Evolutionary conservation across 2,888 invertebrate species (phyloP), one percentile per base, ranked within the genome.

Genomic region (Allygus modestus): DNA sequence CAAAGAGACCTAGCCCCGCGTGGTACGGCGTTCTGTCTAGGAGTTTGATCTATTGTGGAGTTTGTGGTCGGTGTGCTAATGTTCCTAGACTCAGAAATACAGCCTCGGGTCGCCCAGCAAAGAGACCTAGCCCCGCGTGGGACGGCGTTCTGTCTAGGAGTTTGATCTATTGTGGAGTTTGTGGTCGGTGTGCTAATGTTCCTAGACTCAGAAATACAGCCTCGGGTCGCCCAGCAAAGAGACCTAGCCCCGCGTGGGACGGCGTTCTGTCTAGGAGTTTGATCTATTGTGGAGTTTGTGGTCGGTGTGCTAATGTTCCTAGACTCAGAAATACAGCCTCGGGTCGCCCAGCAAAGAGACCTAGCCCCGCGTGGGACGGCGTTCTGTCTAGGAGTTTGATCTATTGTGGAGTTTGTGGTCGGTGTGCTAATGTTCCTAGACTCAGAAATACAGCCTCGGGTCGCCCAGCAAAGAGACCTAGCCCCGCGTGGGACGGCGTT

Each of bases 51-150:
- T 41, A 41, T 41, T 41, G 41, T 71, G 65, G 4, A 31, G 12
- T 28, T 65, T 65, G 65, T 65, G 65, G n/a, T 12, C 28, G 28
- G 28, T 65, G 58, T 51, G 51, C 51, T 51, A 51, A 51, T 51
- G 51, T 51, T 51, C 37, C 37, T 37, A 37, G 37, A 37, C 37
- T 37, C 37, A 7, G 9, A 9, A 37, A 37, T 9, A 9, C 37
- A 37, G 37, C 5, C n/a, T n/a, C 37, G 37, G 37, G 9, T n/a
- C n/a, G n/a, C n/a, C 37, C 37, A 4, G 37, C 37, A 41, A 11
- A 41, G 41, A 9, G 41, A 2, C 46, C 46, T 12, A 9, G 46
- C n/a, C 15, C n/a, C 15, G 51, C 5, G 23, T 58, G 58, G 23
- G 2, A 20, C 12, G 23, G 9, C 20, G 58, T 58, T 20, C 58